Base-by-base conservation (phyloP, 2,797 vertebrate species). In the Botia kubotai region DNA sequence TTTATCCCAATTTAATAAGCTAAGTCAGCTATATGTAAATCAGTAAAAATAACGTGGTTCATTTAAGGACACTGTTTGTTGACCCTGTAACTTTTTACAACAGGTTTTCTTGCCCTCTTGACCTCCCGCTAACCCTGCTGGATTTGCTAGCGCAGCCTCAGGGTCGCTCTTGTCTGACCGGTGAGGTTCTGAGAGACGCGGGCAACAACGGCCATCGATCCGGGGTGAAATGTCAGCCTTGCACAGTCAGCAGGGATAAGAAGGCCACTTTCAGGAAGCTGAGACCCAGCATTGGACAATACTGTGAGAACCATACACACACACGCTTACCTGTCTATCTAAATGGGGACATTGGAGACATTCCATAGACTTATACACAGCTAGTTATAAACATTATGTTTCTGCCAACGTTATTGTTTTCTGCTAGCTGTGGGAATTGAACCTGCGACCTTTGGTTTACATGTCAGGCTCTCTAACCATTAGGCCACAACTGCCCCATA, bases 151-250 rank as follows among this genome's bases (percentile, higher is more conserved):
- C 72, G 53, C 50, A 39, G 63, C 75, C 68, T 72, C 60, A 16
- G 23, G 75, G 79, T 75, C 72, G 55, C 79, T 84, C 19, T 50
- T 80, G 21, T 55, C 36, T 67, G 75, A 72, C 74, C 52, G 63
- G 50, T 52, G 73, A 69, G 23, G 58, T 73, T 80, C 62, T 23
- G 1, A 66, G 75, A 78, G 81, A 73, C 63, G 17, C 57, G 4
- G 43, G 62, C 43, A 58, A 50, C 79, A 82, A 19, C 69, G 10
- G 11, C 62, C 77, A 83, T 87, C 65, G 85, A 87, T 87, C 82
- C 66, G 77, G 77, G 72, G 81, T 29, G 80, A 76, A 72, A 75
- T 80, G 86, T 86, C 86, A 81, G 70, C 36, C 65, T 75, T 75
- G 52, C 75, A 79, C 50, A 79, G 70, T 71, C 74, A 81, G 29